These are phyloP conservation scores for Gibbula magus DNA, from an alignment of 2,888 invertebrate genomes.

Conservation along the genomic window DNA sequence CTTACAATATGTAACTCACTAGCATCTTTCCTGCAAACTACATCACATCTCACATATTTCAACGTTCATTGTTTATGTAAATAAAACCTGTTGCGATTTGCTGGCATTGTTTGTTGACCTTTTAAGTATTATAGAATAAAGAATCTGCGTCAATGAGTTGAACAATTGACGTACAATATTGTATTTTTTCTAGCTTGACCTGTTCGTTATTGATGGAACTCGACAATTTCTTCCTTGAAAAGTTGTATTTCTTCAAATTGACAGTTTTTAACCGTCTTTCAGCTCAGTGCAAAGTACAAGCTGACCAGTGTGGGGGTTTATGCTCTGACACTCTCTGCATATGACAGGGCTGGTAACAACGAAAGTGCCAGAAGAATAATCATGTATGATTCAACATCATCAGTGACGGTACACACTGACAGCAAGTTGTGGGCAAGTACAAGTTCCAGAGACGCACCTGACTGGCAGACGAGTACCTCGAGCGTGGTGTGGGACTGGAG, in stretches of 20 bases:
- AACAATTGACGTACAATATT: too few species aligned
- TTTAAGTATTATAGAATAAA: too few species aligned
- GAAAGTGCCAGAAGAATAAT: constrained; percentile 16
- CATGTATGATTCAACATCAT: constrained; percentile 31
- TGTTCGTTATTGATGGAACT: neutral
- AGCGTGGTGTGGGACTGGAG: constrained; percentile 28
- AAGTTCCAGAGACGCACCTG: constrained; percentile 26
- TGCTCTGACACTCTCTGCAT: constrained; percentile 15
- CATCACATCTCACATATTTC: neutral
- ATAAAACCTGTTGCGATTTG: too few species aligned
- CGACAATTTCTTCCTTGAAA: neutral
- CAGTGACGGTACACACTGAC: constrained; percentile 9
- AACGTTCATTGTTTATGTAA: too few species aligned
- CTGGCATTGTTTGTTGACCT: too few species aligned
- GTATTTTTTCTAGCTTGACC: too few species aligned
- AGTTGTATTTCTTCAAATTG: neutral
- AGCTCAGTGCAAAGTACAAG: neutral
- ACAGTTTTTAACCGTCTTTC: neutral
- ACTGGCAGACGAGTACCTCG: constrained; percentile 30
- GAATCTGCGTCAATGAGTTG: too few species aligned
- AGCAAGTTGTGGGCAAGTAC: constrained; percentile 21
- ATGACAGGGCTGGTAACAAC: constrained; percentile 24
- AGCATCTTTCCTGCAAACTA: neutral
- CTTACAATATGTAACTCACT: neutral
- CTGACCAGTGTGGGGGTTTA: constrained; percentile 27